A percentile compares a stretch with the other conserved stretches of the same genome.
Conservation (phyloP, 2,797 vertebrate species). For the Molothrus aeneus region DNA sequence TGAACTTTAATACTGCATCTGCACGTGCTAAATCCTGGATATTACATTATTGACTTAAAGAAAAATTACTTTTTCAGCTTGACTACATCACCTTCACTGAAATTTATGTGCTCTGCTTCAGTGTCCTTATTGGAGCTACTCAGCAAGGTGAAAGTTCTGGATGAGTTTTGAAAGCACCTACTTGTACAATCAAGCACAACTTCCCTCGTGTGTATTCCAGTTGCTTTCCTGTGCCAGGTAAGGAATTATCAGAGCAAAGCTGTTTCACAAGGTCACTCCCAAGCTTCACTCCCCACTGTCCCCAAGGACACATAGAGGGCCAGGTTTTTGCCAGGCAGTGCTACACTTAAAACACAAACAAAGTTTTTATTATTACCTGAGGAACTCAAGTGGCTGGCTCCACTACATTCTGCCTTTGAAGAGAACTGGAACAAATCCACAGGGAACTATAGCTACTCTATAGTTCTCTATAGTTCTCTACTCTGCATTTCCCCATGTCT, state of each 20-base stretch:
- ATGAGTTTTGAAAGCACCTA: slow-evolving; percentile 3
- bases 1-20: slow-evolving; percentile 50
- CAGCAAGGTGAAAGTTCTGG: slow-evolving; percentile 25
- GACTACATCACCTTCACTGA: slow-evolving; percentile 34
- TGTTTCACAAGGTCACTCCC: neutral
- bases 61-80: slow-evolving; percentile 63
- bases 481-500: rapidly evolving
- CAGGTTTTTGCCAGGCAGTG: rapidly evolving
- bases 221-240: neutral
- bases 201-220: neutral
- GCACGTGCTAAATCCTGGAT: slow-evolving; percentile 51
- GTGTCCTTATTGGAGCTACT: slow-evolving; percentile 15
- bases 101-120: slow-evolving; percentile 40
- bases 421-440: neutral
- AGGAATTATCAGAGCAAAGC: neutral
- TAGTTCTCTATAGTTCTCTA: too few relatives aligned
- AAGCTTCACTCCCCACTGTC: neutral
- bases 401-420: neutral
- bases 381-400: neutral
- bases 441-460: neutral
- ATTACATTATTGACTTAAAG: slow-evolving; percentile 57
- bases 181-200: slow-evolving; percentile 4
- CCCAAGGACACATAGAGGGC: neutral
- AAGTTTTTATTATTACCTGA: neutral
- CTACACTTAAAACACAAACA: neutral